Evolutionary conservation across 2,113 vertebrate genomes (phyloP).

Genomic region (Potamarius usumacintae): DNA sequence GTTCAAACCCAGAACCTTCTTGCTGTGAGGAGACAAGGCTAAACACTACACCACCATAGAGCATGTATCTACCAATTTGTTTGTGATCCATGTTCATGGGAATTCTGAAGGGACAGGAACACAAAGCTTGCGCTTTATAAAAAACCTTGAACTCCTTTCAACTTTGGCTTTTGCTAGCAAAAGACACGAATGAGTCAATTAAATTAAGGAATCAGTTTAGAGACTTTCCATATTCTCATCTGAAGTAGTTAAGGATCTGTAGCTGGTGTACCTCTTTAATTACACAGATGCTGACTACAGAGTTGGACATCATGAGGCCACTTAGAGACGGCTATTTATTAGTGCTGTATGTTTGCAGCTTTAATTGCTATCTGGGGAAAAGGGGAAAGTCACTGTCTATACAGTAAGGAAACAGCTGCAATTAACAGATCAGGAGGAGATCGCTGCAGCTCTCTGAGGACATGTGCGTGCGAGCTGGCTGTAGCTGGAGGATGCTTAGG

Average conservation of each 20-base stretch:
- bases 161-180: neutral
- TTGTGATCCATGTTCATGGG: neutral
- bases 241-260: neutral
- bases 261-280: neutral
- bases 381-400: conserved; percentile 27
- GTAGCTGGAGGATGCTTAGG: conserved; percentile 33
- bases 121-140: neutral
- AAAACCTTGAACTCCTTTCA: too few relatives aligned
- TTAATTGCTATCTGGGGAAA: conserved; percentile 48
- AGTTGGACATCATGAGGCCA: neutral
- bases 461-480: conserved; percentile 27
- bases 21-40: too few relatives aligned
- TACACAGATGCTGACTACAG: neutral
- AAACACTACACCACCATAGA: too few relatives aligned
- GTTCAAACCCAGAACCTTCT: too few relatives aligned
- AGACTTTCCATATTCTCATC: neutral
- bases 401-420: conserved; percentile 55
- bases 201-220: neutral
- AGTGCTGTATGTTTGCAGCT: conserved; percentile 46
- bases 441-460: conserved; percentile 41
- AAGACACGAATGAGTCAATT: neutral
- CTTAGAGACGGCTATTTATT: conserved; percentile 31
- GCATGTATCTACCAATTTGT: neutral
- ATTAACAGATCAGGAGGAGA: conserved; percentile 36
- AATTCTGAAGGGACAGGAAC: too few relatives aligned